These are phyloP conservation scores for Sander lucioperca DNA, from an alignment of 2,113 vertebrate genomes.

Conservation along the genomic window DNA sequence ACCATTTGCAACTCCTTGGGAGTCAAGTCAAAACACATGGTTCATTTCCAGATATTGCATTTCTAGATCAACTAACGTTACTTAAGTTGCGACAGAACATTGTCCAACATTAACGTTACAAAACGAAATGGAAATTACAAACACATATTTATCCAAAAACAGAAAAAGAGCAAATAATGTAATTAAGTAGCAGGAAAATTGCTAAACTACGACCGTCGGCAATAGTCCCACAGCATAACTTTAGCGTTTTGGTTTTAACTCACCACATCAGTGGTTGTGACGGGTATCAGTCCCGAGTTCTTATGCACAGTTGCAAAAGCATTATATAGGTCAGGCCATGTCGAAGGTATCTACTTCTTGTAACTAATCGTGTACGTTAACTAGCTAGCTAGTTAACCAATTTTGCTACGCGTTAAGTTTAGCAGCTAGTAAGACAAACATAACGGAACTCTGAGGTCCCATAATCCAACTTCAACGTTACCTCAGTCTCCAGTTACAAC, in stretches of 20 bases:
- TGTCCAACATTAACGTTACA: neutral
- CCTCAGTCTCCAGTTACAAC: neutral
- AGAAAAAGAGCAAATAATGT: neutral
- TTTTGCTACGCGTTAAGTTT: neutral
- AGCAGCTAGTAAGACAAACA: constrained; percentile 46
- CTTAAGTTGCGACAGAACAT: no score
- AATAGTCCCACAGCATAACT: neutral
- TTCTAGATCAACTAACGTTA: neutral
- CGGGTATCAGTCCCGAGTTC: neutral
- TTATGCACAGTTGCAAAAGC: neutral
- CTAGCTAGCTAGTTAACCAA: neutral
- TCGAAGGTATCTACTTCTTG: neutral
- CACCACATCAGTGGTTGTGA: neutral
- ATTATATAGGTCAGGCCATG: neutral
- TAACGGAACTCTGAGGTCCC: constrained; percentile 60
- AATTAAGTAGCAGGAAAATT: fast-evolving
- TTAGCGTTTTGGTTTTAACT: neutral
- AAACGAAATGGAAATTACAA: neutral
- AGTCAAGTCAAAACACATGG: neutral
- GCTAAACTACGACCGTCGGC: neutral
- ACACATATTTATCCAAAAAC: no score
- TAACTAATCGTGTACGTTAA: neutral
- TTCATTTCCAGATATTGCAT: neutral
- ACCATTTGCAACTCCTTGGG: neutral
- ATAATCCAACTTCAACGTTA: neutral